Conservation (phyloP, 2,888 invertebrate genomes). For the Auanema freiburgensis region DNA sequence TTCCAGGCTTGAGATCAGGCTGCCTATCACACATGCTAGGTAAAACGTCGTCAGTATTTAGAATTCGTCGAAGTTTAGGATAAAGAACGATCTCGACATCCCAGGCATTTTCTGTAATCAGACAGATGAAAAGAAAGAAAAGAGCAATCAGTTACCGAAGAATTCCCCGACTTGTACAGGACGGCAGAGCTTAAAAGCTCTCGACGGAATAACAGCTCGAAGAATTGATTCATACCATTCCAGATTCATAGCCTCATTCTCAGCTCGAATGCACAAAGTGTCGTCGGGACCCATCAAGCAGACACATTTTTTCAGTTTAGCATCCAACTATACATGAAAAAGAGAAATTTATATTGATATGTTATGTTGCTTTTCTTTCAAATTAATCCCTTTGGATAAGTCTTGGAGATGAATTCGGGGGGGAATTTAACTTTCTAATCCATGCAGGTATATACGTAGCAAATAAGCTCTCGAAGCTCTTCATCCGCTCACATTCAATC, state of each 20-base stretch:
- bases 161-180: conserved; percentile 46
- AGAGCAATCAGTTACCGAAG: conserved; percentile 32
- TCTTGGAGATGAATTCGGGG: no score
- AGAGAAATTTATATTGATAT: no score
- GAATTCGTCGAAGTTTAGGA: conserved; percentile 14
- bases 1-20: conserved; percentile 11
- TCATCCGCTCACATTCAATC: no score
- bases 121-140: background rate
- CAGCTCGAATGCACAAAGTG: conserved; percentile 43
- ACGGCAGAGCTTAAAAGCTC: conserved; percentile 45
- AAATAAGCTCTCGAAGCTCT: no score
- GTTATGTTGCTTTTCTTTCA: no score
- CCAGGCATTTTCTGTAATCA: conserved; percentile 44
- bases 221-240: conserved; percentile 44
- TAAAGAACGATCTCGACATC: conserved; percentile 40
- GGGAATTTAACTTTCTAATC: no score
- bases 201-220: conserved; percentile 35
- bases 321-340: conserved; percentile 28
- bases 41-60: conserved; percentile 5
- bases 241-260: conserved; percentile 20
- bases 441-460: no score
- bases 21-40: conserved; percentile 9
- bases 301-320: conserved; percentile 44
- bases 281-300: conserved; percentile 52
- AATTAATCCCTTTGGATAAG: no score